Evolutionary conservation across 1,140 invertebrate genomes (phyloP).

Genomic region (Brachionus manjavacas): DNA sequence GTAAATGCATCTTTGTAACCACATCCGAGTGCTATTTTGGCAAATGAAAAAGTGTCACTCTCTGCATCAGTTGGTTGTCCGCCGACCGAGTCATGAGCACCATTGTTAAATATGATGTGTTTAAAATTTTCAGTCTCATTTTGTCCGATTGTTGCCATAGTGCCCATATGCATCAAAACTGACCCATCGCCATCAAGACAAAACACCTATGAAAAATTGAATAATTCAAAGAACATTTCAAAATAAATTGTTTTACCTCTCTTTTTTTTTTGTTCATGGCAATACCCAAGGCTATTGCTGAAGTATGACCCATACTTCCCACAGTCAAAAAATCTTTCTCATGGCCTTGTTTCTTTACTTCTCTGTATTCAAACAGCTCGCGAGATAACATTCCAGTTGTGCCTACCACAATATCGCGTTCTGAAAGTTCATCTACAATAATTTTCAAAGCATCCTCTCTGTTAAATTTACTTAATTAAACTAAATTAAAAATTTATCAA

Average conservation of each 20-base stretch:
- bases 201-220: constrained; percentile 48
- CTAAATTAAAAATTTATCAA: neutral
- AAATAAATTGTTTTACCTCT: constrained; percentile 31
- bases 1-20: constrained; percentile 55
- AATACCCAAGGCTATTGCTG: constrained; percentile 58
- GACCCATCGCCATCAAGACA: constrained; percentile 59
- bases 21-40: constrained; percentile 50
- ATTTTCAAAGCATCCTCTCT: constrained; percentile 53
- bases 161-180: constrained; percentile 59
- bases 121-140: constrained; percentile 52
- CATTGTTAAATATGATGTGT: constrained; percentile 59
- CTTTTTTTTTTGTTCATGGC: constrained; percentile 54
- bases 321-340: constrained; percentile 59
- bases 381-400: constrained; percentile 59
- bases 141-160: constrained; percentile 56
- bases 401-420: constrained; percentile 56
- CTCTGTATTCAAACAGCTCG: constrained; percentile 51
- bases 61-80: constrained; percentile 55
- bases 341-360: constrained; percentile 54
- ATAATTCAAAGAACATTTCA: too few relatives aligned
- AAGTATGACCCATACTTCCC: constrained; percentile 60
- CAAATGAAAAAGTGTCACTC: constrained; percentile 52
- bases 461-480: constrained; percentile 48
- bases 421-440: constrained; percentile 48
- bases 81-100: constrained; percentile 59